Percentiles rank a stretch among this genome's conserved stretches.
These are phyloP conservation scores for Steinernema feltiae DNA, from an alignment of 1,140 invertebrate species.

Conservation along the genomic window DNA sequence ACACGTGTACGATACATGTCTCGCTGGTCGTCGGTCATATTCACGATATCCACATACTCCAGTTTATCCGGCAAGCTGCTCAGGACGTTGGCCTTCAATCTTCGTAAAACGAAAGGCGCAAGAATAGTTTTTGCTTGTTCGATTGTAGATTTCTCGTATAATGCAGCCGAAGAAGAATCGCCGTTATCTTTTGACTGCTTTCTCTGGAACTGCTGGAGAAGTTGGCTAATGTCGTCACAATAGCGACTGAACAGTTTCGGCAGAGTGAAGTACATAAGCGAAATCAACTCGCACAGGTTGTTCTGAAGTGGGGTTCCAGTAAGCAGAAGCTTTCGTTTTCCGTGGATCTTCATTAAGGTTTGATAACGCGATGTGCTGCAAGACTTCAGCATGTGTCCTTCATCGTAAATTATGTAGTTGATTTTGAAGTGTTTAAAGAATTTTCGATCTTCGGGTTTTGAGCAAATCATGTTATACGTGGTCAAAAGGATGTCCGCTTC, in stretches of 20 bases:
- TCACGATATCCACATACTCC: conserved; percentile 66
- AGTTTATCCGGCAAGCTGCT: conserved; percentile 69
- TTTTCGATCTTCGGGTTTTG: conserved; percentile 77
- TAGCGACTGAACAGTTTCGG: conserved; percentile 83
- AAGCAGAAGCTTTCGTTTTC: conserved; percentile 58
- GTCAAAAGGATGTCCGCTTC: conserved; percentile 42
- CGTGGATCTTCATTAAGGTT: conserved; percentile 72
- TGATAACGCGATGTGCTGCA: conserved; percentile 80
- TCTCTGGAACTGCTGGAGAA: conserved; percentile 67
- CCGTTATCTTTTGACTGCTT: background rate
- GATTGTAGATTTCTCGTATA: conserved; percentile 51
- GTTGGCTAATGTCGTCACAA: conserved; percentile 75
- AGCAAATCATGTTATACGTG: conserved; percentile 64
- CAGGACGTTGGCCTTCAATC: conserved; percentile 76
- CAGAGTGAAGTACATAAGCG: conserved; percentile 88
- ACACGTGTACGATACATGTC: conserved; percentile 58
- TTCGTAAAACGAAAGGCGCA: conserved; percentile 85
- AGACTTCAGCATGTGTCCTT: conserved; percentile 95
- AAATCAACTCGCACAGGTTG: conserved; percentile 89
- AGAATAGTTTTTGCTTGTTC: conserved; percentile 87
- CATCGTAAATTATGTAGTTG: conserved; percentile 89
- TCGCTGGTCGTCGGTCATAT: conserved; percentile 69
- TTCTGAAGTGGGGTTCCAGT: conserved; percentile 73
- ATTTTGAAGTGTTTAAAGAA: conserved; percentile 81
- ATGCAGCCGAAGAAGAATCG: conserved; percentile 42